phyloP scores from a whole-genome alignment of 2,113 vertebrate genomes.

The Phasianus colchicus region DNA sequence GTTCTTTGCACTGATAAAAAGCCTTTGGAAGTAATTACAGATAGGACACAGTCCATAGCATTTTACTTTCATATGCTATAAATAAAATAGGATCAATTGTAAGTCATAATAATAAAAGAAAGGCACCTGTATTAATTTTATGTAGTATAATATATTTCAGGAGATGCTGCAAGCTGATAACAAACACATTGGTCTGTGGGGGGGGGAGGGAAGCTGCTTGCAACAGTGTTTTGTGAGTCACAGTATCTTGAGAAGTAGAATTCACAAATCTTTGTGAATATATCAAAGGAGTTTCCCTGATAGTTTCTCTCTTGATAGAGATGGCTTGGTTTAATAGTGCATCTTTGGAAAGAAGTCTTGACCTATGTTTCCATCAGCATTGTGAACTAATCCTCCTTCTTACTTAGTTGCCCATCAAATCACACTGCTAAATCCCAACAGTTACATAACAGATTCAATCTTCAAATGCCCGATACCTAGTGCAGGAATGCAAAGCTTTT shows the following conservation, averaged over 20 bases:
- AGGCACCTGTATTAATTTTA: conserved; percentile 60
- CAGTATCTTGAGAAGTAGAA: neutral
- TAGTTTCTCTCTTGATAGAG: neutral
- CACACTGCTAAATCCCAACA: neutral
- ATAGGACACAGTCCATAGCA: conserved; percentile 58
- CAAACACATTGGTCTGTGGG: conserved; percentile 22
- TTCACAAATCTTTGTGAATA: neutral
- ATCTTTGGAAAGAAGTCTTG: neutral
- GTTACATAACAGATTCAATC: neutral
- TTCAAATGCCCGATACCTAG: neutral
- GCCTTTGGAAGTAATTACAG: conserved; percentile 74
- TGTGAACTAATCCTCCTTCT: neutral
- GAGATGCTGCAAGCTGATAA: conserved; percentile 23
- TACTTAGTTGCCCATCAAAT: neutral
- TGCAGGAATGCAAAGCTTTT: neutral
- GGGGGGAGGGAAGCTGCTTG: neutral
- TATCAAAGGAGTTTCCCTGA: neutral
- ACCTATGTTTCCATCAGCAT: neutral
- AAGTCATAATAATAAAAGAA: conserved; percentile 68
- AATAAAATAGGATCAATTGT: conserved; percentile 69
- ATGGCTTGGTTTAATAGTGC: neutral
- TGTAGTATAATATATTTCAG: conserved; percentile 14
- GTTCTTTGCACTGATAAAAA: conserved; percentile 47
- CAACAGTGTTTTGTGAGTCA: neutral
- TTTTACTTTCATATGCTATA: conserved; percentile 68